phyloP scores from a whole-genome alignment of 2,888 invertebrate species.

The Patella depressa region DNA sequence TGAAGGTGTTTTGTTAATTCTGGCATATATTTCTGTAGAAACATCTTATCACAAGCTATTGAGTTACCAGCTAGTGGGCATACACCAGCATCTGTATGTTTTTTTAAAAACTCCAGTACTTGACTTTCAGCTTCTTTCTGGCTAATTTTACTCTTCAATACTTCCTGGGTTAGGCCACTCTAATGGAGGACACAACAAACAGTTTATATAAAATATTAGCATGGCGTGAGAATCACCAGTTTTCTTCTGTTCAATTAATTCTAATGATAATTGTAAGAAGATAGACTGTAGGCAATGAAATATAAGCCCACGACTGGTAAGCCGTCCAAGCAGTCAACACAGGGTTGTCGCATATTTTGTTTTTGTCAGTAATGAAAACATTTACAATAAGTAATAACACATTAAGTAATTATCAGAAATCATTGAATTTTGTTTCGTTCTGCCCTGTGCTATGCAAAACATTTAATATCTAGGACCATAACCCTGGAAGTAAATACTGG shows the following conservation, averaged over 20 bases:
- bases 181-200: conserved; percentile 68
- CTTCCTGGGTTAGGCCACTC: conserved; percentile 86
- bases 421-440: too few species aligned
- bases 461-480: too few species aligned
- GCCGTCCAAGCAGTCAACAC: too few species aligned
- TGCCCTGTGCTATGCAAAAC: too few species aligned
- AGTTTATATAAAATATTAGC: neutral
- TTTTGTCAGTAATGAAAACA: too few species aligned
- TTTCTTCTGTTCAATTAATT: too few species aligned
- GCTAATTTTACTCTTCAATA: conserved; percentile 79
- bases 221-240: neutral
- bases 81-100: conserved; percentile 74
- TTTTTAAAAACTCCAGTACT: conserved; percentile 81
- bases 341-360: too few species aligned
- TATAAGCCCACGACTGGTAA: too few species aligned
- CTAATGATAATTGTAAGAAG: too few species aligned
- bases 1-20: conserved; percentile 83
- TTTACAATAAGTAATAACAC: too few species aligned
- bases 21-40: conserved; percentile 88
- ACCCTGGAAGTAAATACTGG: too few species aligned
- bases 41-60: conserved; percentile 87
- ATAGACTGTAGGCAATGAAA: neutral
- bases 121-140: conserved; percentile 80
- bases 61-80: conserved; percentile 85
- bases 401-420: too few species aligned